Conservation (phyloP, 1,140 invertebrate species). For the Drosophila prosaltans region DNA sequence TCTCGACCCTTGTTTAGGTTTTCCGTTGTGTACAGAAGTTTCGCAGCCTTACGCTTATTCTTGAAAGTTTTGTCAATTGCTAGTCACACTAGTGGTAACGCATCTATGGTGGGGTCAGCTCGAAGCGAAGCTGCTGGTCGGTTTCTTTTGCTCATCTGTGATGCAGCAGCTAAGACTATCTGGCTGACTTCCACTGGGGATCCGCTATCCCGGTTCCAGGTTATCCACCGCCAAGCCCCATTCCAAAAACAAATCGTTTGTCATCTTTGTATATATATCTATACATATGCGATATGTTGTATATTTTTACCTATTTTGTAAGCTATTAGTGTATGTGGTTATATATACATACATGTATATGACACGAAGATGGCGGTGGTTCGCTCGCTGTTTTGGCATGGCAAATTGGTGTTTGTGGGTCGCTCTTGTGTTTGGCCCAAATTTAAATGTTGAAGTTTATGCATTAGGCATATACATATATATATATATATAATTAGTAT, state of each 20-base stretch:
- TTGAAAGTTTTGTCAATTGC: slow-evolving; percentile 59
- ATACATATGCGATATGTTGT: slow-evolving; percentile 41
- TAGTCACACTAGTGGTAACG: slow-evolving; percentile 20
- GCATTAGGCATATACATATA: slow-evolving; percentile 24
- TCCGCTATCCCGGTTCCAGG: slow-evolving; percentile 21
- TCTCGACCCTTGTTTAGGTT: slow-evolving; percentile 50
- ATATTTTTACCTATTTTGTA: slow-evolving; percentile 60
- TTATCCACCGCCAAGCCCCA: slow-evolving; percentile 47
- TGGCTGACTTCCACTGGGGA: slow-evolving; percentile 21
- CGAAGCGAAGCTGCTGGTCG: slow-evolving; percentile 64
- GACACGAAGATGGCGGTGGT: slow-evolving; percentile 8
- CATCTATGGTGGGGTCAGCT: not conserved
- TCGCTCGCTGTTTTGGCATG: slow-evolving; percentile 56
- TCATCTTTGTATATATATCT: slow-evolving; percentile 18
- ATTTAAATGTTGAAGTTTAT: slow-evolving; percentile 62
- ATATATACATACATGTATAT: not conserved
- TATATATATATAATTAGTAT: slow-evolving; percentile 43
- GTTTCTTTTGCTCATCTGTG: slow-evolving; percentile 59
- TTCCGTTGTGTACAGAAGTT: slow-evolving; percentile 65
- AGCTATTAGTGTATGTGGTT: slow-evolving; percentile 43
- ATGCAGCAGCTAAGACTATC: slow-evolving; percentile 48
- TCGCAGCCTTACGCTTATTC: slow-evolving; percentile 43
- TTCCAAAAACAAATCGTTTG: slow-evolving; percentile 38
- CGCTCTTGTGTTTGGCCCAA: slow-evolving; percentile 50
- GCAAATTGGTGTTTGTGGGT: slow-evolving; percentile 50